Evolutionary conservation across 2,888 invertebrate species (phyloP), one percentile per base, ranked within the genome.

Genomic region (Xiphydria camelus): DNA sequence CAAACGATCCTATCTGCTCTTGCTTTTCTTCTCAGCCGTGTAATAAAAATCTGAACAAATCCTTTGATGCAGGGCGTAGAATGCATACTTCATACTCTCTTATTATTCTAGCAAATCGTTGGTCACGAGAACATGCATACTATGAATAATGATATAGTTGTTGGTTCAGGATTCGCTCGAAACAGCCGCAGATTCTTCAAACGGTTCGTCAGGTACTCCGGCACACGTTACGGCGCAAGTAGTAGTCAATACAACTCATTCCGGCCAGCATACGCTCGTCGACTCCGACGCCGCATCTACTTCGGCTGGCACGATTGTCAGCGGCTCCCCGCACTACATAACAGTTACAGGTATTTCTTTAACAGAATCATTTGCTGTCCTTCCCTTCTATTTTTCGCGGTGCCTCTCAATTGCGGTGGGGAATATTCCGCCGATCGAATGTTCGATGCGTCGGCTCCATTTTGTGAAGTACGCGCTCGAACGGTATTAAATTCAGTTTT

Each of bases 271-370:
- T 52, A 66, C 75, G 23, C 78, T 81, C 29, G 73, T 74, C 19
- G 72, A 75, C 45, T 77, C 80, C 57, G 81, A 80, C 62, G 71
- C 77, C 41, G 80, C 79, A 49, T 78, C 79, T n/a, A 76, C 79
- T 25, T 76, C 79, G 17, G 55, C 76, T 21, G 73, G 75, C n/a
- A 70, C 76, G n/a, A 75, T 76, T 32, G 75, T 75, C 45, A 68
- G 68, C 47, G 73, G 71, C 23, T 73, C 82, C 9, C 81, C 82
- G 22, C 83, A 83, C 50, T 88, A 85, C 74, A 88, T 88, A 58
- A 85, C 87, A 23, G 88, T 88, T 20, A 84, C 87, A 64, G 87
- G 87, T 86, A 74, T n/a, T n/a, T n/a, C n/a, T n/a, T n/a, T n/a
- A n/a, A n/a, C n/a, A n/a, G n/a, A n/a, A n/a, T n/a, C n/a, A n/a